Conservation (phyloP, 2,797 vertebrate species). For the Cyprinodon diabolis region DNA sequence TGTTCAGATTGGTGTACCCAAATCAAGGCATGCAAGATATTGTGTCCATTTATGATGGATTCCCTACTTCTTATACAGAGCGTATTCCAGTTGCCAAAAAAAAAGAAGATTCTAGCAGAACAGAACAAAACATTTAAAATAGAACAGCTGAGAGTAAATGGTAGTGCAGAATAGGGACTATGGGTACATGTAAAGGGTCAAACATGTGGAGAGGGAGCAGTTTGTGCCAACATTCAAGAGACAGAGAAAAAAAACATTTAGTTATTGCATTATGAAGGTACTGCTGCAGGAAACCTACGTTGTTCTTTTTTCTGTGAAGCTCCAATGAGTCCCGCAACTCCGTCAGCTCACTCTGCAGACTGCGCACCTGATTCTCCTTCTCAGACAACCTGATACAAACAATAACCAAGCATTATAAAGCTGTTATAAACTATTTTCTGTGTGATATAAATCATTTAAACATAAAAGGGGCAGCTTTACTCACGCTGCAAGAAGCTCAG, state of each 20-base stretch:
- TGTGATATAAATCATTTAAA: background rate
- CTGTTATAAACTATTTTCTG: too few species aligned
- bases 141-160: conserved; percentile 21
- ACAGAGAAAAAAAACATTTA: background rate
- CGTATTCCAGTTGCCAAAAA: conserved; percentile 11
- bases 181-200: conserved; percentile 38
- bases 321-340: conserved; percentile 89
- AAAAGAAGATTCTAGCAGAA: background rate
- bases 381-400: conserved; percentile 84
- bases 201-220: conserved; percentile 25
- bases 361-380: conserved; percentile 84
- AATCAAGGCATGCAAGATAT: conserved; percentile 54
- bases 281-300: conserved; percentile 83
- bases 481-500: conserved; percentile 77
- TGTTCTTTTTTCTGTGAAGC: conserved; percentile 96
- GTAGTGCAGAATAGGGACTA: conserved; percentile 36
- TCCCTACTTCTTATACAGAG: conserved; percentile 21
- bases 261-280: conserved; percentile 6
- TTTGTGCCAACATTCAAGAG: conserved; percentile 40
- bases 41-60: conserved; percentile 38
- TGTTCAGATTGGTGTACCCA: conserved; percentile 40
- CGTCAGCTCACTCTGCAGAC: conserved; percentile 83
- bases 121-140: conserved; percentile 24
- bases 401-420: conserved; percentile 1
- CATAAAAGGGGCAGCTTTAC: conserved; percentile 38